Evolutionary conservation across 2,797 vertebrate genomes (phyloP).

Genomic region (Lindbergichthys nudifrons): DNA sequence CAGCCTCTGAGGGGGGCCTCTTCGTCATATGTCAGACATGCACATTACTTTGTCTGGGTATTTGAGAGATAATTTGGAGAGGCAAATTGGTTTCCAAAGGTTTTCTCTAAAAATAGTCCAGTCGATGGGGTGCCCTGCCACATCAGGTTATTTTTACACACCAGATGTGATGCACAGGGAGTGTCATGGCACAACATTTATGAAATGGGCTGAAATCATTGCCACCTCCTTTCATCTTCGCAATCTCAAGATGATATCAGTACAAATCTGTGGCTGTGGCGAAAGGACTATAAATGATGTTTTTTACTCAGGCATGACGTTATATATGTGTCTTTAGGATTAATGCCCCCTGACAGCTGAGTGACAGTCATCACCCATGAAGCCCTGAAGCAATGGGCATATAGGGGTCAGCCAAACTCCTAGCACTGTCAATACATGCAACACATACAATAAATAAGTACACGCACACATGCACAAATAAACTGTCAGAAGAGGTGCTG

Average conservation of each 20-base stretch:
- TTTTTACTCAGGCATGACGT: conserved; percentile 44
- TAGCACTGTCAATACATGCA: conserved; percentile 29
- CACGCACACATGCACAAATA: conserved; percentile 28
- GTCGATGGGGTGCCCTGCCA: conserved; percentile 46
- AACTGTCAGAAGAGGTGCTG: conserved; percentile 25
- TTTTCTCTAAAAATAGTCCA: conserved; percentile 70
- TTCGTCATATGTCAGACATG: conserved; percentile 63
- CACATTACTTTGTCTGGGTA: conserved; percentile 57
- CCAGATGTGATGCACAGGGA: conserved; percentile 54
- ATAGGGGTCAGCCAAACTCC: conserved; percentile 45
- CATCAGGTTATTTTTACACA: conserved; percentile 62
- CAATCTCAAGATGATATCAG: conserved; percentile 18
- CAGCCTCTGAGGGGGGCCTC: conserved; percentile 36
- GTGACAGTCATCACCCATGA: conserved; percentile 69
- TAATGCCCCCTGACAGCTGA: conserved; percentile 76
- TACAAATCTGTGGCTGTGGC: conserved; percentile 12
- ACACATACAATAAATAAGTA: neutral
- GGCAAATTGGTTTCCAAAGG: conserved; percentile 69
- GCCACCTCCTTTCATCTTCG: conserved; percentile 50
- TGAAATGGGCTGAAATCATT: conserved; percentile 38
- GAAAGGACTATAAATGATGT: conserved; percentile 30
- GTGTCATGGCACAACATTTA: conserved; percentile 45
- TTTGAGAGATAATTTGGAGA: conserved; percentile 63
- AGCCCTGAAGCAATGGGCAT: conserved; percentile 44
- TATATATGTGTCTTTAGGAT: conserved; percentile 33